Base-by-base conservation (phyloP, 2,113 vertebrate genomes). In the Lamprologus tigripictilis region DNA sequence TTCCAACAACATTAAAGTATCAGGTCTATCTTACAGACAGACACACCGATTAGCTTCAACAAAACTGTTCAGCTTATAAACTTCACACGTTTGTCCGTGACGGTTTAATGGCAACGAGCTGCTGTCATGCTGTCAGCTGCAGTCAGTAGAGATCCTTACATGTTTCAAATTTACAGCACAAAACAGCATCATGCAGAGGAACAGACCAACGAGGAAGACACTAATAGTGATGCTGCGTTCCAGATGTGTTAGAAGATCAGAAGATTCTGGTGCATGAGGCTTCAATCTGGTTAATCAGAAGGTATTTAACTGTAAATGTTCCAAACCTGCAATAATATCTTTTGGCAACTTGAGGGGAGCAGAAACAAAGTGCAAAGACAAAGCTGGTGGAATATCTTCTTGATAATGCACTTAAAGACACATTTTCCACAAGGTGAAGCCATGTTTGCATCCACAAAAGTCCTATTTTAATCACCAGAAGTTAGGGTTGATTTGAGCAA, bases 181-280 rank as follows among this genome's bases (percentile, higher is more conserved):
- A 33, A 66, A 87, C 76, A 11, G 33, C 40, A 1, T 83, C 92
- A 91, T 94, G 93, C 90, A 88, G 68, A 57, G 40, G 17, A 80
- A 89, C 35, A 87, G 11, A 83, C 63, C 11, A 2, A 71, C 26
- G 3, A 81, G 84, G 87, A 92, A 91, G 85, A 90, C 88, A 35
- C 19, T 3, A 79, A 31, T 11, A 42, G 5, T 2, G 3, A 76
- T 26, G 82, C 61, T 85, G 61, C 19, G 4, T 81, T 88, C 3
- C 4, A 86, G 63, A 33, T 9, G 73, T 14, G 23, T 83, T 31
- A 8, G 73, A 26, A 84, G 54, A 55, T 0, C 71, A 49, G 71
- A 78, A 31, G 37, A 66, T 13, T 11, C 3, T 7, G 49, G n/a
- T 5, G 9, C 42, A 8, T 42, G 40, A 73, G 9, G 57, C 28